These are phyloP conservation scores for Drosophila busckii DNA, from an alignment of 1,140 invertebrate species.

Conservation along the genomic window DNA sequence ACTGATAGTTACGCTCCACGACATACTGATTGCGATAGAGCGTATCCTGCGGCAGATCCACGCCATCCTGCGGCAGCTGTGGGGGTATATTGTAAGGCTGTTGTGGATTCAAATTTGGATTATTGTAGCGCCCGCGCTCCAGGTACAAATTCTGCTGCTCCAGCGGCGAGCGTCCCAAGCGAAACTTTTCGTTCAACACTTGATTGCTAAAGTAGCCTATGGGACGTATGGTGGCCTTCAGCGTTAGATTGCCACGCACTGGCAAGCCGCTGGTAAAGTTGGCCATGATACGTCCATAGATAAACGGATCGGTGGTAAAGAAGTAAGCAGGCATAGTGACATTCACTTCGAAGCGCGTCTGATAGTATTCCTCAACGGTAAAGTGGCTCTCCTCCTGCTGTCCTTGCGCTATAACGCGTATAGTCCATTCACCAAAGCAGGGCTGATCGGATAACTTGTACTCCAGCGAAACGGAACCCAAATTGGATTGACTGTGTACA, in stretches of 20 bases:
- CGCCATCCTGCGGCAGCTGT: slow-evolving; percentile 49
- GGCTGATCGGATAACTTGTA: slow-evolving; percentile 95
- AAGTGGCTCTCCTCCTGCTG: slow-evolving; percentile 92
- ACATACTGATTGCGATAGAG: slow-evolving; percentile 81
- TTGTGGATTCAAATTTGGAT: slow-evolving; percentile 55
- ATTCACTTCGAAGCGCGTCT: slow-evolving; percentile 95
- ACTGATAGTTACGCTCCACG: slow-evolving; percentile 86
- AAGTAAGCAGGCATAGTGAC: slow-evolving; percentile 97
- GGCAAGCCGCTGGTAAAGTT: slow-evolving; percentile 95
- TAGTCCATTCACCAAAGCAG: slow-evolving; percentile 94
- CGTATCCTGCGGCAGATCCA: slow-evolving; percentile 55
- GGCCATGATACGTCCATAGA: slow-evolving; percentile 92
- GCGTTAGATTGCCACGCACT: slow-evolving; percentile 90
- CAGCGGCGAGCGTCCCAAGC: slow-evolving; percentile 67
- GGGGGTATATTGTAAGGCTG: slow-evolving; percentile 37
- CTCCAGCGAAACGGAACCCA: slow-evolving; percentile 93
- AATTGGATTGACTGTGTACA: slow-evolving; percentile 84
- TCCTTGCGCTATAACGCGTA: slow-evolving; percentile 92
- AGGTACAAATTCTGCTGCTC: slow-evolving; percentile 54
- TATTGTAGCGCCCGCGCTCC: slow-evolving; percentile 58
- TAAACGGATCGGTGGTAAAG: slow-evolving; percentile 89
- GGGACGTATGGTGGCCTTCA: slow-evolving; percentile 87
- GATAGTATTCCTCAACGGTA: slow-evolving; percentile 96
- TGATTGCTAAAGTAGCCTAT: slow-evolving; percentile 82
- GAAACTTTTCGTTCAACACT: slow-evolving; percentile 72